Evolutionary conservation across 2,888 invertebrate genomes (phyloP).

Genomic region (Griposia aprilina): DNA sequence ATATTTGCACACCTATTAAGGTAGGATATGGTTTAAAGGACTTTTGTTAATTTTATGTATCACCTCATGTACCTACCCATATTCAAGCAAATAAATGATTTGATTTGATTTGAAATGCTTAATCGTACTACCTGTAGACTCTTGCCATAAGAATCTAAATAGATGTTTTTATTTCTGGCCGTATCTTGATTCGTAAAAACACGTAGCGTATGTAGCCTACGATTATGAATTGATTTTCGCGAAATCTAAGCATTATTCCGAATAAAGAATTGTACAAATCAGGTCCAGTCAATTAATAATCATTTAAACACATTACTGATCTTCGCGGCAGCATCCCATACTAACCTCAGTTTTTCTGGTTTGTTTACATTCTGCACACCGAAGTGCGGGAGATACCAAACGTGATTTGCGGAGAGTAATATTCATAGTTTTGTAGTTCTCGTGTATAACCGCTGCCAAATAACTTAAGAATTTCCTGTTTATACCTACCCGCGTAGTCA

Average conservation of each 20-base stretch:
- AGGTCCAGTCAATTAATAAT: slow-evolving; percentile 1
- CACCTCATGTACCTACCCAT: no score
- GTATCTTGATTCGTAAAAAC: slow-evolving; percentile 1
- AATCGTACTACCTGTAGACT: not conserved
- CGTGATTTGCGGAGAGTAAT: not conserved
- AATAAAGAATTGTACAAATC: not conserved
- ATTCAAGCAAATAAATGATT: no score
- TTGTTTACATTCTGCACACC: not conserved
- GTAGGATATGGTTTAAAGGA: no score
- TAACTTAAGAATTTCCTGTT: not conserved
- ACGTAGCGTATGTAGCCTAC: not conserved
- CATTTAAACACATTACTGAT: not conserved
- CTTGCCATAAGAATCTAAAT: slow-evolving; percentile 1
- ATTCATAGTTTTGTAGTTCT: not conserved
- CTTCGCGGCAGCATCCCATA: not conserved
- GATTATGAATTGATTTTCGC: not conserved
- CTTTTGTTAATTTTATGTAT: no score
- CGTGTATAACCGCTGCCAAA: not conserved
- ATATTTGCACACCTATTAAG: no score
- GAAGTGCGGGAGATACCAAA: not conserved
- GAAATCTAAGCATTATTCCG: not conserved
- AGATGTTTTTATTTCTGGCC: not conserved
- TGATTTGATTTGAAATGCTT: no score
- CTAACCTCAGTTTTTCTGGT: not conserved
- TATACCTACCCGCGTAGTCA: not conserved